A percentile compares a stretch with the other conserved stretches of the same genome.
Evolutionary conservation across 2,888 invertebrate genomes (phyloP).

Genomic region (Rhogogaster chlorosoma): DNA sequence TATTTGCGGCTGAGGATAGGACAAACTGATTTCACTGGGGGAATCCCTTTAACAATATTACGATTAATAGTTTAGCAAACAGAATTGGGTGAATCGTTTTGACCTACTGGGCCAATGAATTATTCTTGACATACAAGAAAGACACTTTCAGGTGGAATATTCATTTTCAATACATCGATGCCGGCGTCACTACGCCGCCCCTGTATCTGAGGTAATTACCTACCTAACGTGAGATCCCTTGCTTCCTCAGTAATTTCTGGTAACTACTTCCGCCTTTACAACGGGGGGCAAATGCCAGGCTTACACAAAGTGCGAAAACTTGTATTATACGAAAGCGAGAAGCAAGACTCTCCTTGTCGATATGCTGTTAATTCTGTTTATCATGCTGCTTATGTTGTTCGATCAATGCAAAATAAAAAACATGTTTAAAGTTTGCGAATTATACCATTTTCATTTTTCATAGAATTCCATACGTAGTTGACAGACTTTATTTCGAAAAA

Average conservation of each 20-base stretch:
- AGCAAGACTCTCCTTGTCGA: neutral
- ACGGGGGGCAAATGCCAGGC: constrained; percentile 14
- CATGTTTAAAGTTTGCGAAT: neutral
- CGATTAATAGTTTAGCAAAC: neutral
- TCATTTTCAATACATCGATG: neutral
- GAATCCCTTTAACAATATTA: neutral
- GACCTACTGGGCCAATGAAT: neutral
- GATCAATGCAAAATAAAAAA: neutral
- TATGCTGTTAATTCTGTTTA: neutral
- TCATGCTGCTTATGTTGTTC: neutral
- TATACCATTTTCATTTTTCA: neutral
- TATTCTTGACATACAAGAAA: neutral
- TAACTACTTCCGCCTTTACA: constrained; percentile 25
- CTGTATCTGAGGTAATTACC: constrained; percentile 29
- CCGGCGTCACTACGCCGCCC: constrained; percentile 7
- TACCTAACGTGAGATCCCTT: constrained; percentile 28
- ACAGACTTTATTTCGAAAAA: neutral
- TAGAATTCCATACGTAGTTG: neutral
- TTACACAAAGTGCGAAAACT: constrained; percentile 18
- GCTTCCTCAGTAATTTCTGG: constrained; percentile 17
- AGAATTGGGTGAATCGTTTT: neutral
- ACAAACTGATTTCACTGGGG: neutral
- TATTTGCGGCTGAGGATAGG: neutral
- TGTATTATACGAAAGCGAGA: neutral
- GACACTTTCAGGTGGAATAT: neutral